Conservation (phyloP, 2,113 vertebrate genomes). For the Ictalurus furcatus region DNA sequence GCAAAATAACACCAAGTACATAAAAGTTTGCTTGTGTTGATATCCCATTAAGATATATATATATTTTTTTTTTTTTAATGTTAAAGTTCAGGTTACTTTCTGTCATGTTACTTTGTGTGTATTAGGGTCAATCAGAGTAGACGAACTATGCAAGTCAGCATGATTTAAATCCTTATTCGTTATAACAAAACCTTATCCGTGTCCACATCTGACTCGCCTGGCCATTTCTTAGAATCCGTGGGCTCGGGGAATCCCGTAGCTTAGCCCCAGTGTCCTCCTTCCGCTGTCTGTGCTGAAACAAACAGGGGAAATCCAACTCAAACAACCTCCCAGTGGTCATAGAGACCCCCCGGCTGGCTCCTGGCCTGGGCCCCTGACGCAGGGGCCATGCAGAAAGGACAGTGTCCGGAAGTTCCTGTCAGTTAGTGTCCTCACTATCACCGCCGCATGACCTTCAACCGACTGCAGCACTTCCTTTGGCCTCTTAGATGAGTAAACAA, state of each 20-base stretch:
- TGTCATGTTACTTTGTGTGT: neutral
- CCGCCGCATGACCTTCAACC: slow-evolving; percentile 65
- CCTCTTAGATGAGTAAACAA: slow-evolving; percentile 66
- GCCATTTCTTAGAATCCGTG: slow-evolving; percentile 11
- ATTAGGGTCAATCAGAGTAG: neutral
- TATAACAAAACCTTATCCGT: slow-evolving; percentile 8
- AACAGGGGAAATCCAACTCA: slow-evolving; percentile 54
- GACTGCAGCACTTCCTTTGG: slow-evolving; percentile 64
- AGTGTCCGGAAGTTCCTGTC: slow-evolving; percentile 72
- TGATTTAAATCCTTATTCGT: slow-evolving; percentile 5
- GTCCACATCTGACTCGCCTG: neutral
- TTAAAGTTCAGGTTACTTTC: neutral
- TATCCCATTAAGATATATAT: neutral
- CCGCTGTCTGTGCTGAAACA: slow-evolving; percentile 48
- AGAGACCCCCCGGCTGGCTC: slow-evolving; percentile 42
- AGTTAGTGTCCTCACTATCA: slow-evolving; percentile 69
- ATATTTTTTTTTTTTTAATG: neutral
- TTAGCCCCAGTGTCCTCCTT: slow-evolving; percentile 37
- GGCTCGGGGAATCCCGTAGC: slow-evolving; percentile 32
- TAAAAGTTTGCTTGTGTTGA: neutral
- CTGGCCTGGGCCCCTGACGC: slow-evolving; percentile 51
- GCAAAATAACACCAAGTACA: slow-evolving; percentile 8
- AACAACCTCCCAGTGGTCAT: slow-evolving; percentile 41
- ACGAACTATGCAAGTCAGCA: neutral
- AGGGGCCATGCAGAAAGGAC: slow-evolving; percentile 68